Base-by-base conservation (phyloP, 1,140 invertebrate species). In the Drosophila pseudoobscura region DNA sequence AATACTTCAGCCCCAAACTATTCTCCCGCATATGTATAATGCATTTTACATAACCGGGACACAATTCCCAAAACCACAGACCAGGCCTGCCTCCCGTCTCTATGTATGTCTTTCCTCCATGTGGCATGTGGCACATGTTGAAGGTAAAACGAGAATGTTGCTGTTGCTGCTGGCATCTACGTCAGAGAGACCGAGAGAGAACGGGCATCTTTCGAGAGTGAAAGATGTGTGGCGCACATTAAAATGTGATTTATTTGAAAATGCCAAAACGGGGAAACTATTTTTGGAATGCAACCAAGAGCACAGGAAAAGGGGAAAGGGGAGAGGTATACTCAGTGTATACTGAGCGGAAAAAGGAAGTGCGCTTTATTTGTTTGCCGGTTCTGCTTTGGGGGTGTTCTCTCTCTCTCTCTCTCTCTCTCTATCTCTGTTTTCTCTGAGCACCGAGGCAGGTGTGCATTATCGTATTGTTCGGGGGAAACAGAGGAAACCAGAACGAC, bases 161-260 rank as follows among this genome's bases (percentile, higher is more conserved):
- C 43, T 22, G 15, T 15, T 15, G 35, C 35, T 31, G 35, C 35
- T 39, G 35, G 35, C 35, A 39, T 13, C 3, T 13, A 39, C 35
- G 47, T 6, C 43, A 62, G 4, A 20, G 51, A 60, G 24, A 52
- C 6, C n/a, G 3, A 13, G 11, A 13, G 35, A 49, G 45, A 59
- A 59, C 22, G 56, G 54, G 44, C 59, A 63, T 62, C 22, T 55
- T 64, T 41, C 49, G 35, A 11, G 41, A 50, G 6, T 52, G 49
- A 73, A 76, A 76, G 73, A 72, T 76, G 75, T 39, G 59, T 54
- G 73, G 35, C 35, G 66, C 68, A 76, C 75, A 78, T 78, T 78
- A 72, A 78, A 78, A 72, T 76, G 76, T 76, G 76, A 78, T 78
- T 78, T 78, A 76, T 78, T 58, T 57, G 61, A 75, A 75, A 75